Base-by-base conservation (phyloP, 2,888 invertebrate species). In the Coecobrya sp. region DNA sequence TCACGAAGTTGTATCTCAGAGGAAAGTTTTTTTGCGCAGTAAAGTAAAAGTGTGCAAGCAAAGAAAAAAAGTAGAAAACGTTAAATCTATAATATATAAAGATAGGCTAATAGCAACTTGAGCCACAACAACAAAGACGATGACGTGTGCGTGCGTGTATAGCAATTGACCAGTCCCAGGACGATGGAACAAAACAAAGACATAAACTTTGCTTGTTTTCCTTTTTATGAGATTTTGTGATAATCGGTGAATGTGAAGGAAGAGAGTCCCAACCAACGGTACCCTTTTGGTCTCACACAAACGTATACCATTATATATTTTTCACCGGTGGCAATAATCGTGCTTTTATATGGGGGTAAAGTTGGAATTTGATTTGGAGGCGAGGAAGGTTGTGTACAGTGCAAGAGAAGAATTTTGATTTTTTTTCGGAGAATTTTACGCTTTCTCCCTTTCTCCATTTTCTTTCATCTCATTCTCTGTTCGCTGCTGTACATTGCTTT, bases 221-320 rank as follows among this genome's bases (percentile, higher is more conserved):
- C 68, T 22, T 68, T 55, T 68, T 68, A 68, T 19, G 68, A 68
- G 30, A 68, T 68, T 68, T 68, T 27, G 27, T 68, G 68, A 68
- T 68, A 68, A 68, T 68, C 68, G 68, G 7, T 11, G 13, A 30
- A 68, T 2, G 62, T 62, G 62, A 19, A 62, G 25, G 8, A 19
- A 19, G 19, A 19, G 62, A 62, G 7, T 22, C 5, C 16, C 62
- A 22, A 19, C 19, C 8, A 7, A 5, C 13, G 59, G n/a, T 5
- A 62, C 22, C 19, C 10, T 49, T 49, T 49, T 49, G n/a, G 36
- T 36, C 36, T 36, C 4, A 49, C 10, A 49, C 49, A n/a, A n/a
- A 49, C 10, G 49, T 49, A 49, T 1, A 13, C n/a, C 4, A 49
- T 49, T 49, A 49, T 49, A 49, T 13, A 49, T 49, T 49, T 11